These are phyloP conservation scores for Phymastichus coffea DNA, from an alignment of 1,140 invertebrate genomes.

Conservation along the genomic window DNA sequence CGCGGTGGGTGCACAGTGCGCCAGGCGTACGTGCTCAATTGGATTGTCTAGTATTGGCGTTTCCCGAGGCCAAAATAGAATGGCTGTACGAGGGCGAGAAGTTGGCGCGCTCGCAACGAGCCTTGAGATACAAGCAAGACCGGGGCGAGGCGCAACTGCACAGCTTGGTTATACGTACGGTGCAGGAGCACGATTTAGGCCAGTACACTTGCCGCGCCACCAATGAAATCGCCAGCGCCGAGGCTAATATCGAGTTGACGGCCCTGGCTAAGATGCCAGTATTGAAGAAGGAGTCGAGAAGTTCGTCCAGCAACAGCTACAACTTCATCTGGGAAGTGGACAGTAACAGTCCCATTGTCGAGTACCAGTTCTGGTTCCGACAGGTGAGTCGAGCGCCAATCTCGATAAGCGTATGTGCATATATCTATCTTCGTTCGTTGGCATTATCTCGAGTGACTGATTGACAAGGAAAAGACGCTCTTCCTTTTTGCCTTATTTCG, in stretches of 20 bases:
- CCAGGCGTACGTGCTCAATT: constrained; percentile 67
- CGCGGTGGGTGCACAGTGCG: constrained; percentile 70
- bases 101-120: not conserved
- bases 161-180: constrained; percentile 68
- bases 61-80: constrained; percentile 63
- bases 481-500: too few species aligned
- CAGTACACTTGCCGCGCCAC: constrained; percentile 75
- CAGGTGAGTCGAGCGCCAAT: constrained; percentile 14
- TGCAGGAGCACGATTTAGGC: constrained; percentile 68
- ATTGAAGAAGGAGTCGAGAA: constrained; percentile 60
- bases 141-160: constrained; percentile 43
- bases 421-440: too few species aligned
- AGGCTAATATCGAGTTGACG: constrained; percentile 60
- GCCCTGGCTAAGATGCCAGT: constrained; percentile 63
- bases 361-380: constrained; percentile 71
- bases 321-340: constrained; percentile 77
- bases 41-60: constrained; percentile 67
- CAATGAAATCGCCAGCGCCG: constrained; percentile 66
- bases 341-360: constrained; percentile 71
- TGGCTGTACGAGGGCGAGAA: constrained; percentile 58
- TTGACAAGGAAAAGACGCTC: too few species aligned
- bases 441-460: too few species aligned
- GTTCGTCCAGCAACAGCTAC: constrained; percentile 55
- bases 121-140: constrained; percentile 10
- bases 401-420: not conserved